Evolutionary conservation across 2,113 vertebrate species (phyloP).

Genomic region (Brienomyrus longianalis): DNA sequence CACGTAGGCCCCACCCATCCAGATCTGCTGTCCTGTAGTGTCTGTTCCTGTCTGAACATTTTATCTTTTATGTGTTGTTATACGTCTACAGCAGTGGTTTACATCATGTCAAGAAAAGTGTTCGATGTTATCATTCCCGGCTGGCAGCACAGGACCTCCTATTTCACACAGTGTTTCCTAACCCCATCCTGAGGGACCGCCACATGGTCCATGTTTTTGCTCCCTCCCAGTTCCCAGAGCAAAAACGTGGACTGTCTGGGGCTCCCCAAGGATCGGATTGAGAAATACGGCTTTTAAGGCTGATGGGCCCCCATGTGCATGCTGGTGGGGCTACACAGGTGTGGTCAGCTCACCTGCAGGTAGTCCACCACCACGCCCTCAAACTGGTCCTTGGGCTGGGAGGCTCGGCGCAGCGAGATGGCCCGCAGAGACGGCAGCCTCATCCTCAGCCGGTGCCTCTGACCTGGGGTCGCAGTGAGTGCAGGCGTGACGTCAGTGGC

Average conservation of each 20-base stretch:
- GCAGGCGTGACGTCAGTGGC: constrained; percentile 28
- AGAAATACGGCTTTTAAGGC: neutral
- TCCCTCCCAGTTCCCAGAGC: neutral
- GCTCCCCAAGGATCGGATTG: neutral
- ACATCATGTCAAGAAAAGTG: neutral
- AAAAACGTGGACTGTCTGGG: neutral
- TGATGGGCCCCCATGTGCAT: neutral
- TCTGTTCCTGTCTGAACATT: neutral
- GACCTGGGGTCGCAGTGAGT: constrained; percentile 53
- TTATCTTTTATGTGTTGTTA: neutral
- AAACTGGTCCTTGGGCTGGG: constrained; percentile 75
- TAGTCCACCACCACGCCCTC: constrained; percentile 81
- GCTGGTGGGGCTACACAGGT: neutral
- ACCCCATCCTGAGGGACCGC: neutral
- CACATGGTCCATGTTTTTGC: neutral
- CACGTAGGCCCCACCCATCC: neutral
- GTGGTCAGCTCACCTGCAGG: constrained; percentile 63
- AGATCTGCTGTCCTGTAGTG: neutral
- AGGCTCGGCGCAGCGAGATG: constrained; percentile 55
- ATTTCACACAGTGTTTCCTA: neutral
- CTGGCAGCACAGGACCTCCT: neutral
- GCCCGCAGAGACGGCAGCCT: constrained; percentile 72
- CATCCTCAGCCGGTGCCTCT: constrained; percentile 71
- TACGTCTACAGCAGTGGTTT: neutral
- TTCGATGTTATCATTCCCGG: neutral